Conservation (phyloP, 2,113 vertebrate genomes). For the Girardinichthys multiradiatus region DNA sequence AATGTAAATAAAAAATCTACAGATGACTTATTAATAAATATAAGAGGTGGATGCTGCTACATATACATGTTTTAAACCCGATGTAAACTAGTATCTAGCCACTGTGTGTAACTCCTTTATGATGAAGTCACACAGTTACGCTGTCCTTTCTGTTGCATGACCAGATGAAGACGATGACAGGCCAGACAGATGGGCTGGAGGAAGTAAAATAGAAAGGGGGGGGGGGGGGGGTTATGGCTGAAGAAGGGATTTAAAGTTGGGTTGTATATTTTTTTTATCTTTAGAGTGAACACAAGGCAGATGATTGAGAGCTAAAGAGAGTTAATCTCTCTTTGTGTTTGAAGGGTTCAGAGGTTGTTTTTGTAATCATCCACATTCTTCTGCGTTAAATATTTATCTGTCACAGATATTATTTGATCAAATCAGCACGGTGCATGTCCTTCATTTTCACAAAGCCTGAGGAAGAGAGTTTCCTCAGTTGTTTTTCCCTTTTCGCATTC, state of each 20-base stretch:
- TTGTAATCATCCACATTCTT: background rate
- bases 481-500: background rate
- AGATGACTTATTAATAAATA: background rate
- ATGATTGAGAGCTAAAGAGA: conserved; percentile 30
- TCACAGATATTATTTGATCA: background rate
- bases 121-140: conserved; percentile 19
- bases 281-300: conserved; percentile 3
- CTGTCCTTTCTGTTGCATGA: conserved; percentile 20
- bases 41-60: background rate
- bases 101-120: conserved; percentile 15
- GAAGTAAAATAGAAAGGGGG: background rate
- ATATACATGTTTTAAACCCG: background rate
- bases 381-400: background rate
- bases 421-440: background rate
- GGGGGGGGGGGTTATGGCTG: background rate
- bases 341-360: conserved; percentile 27
- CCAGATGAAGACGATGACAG: conserved; percentile 26
- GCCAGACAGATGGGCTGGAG: conserved; percentile 46
- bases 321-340: conserved; percentile 38
- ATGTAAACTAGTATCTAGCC: background rate
- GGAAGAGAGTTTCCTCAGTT: background rate
- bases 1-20: too few relatives aligned
- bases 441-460: background rate
- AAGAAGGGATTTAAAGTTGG: conserved; percentile 20
- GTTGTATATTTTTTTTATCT: conserved; percentile 27